phyloP scores from a whole-genome alignment of 2,797 vertebrate species.

The Liasis olivaceus region DNA sequence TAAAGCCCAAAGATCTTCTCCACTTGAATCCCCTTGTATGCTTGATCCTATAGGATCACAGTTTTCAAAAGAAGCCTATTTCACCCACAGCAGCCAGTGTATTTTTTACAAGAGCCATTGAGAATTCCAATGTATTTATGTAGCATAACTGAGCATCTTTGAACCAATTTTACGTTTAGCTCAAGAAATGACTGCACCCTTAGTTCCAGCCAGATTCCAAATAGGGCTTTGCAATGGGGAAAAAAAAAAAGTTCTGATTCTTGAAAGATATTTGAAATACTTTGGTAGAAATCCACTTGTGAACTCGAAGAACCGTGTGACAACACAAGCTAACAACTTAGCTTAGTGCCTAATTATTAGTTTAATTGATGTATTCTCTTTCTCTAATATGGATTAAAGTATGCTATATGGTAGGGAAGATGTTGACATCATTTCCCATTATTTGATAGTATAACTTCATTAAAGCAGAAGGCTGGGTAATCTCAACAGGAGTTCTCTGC shows the following conservation, averaged over 20 bases:
- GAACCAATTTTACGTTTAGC: background rate
- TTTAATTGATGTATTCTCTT: slow-evolving; percentile 31
- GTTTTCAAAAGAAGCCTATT: background rate
- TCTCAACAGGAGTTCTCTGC: slow-evolving; percentile 66
- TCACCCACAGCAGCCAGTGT: background rate
- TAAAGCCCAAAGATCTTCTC: background rate
- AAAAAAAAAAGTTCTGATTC: background rate
- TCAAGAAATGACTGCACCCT: background rate
- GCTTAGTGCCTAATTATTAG: slow-evolving; percentile 9
- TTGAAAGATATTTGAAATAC: background rate
- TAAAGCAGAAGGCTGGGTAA: slow-evolving; percentile 64
- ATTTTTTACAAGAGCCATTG: background rate
- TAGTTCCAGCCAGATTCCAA: background rate
- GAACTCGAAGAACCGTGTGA: background rate
- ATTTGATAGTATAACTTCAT: slow-evolving; percentile 68
- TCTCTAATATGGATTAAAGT: slow-evolving; percentile 29
- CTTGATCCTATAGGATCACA: background rate
- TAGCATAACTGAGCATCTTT: background rate
- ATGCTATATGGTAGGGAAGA: slow-evolving; percentile 44
- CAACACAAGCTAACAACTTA: background rate
- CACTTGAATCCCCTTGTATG: background rate
- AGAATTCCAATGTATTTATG: background rate
- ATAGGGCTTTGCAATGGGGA: background rate
- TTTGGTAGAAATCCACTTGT: slow-evolving; percentile 6
- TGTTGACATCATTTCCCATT: slow-evolving; percentile 67